phyloP scores from a whole-genome alignment of 2,113 vertebrate species.

The Daphoenositta chrysoptera region DNA sequence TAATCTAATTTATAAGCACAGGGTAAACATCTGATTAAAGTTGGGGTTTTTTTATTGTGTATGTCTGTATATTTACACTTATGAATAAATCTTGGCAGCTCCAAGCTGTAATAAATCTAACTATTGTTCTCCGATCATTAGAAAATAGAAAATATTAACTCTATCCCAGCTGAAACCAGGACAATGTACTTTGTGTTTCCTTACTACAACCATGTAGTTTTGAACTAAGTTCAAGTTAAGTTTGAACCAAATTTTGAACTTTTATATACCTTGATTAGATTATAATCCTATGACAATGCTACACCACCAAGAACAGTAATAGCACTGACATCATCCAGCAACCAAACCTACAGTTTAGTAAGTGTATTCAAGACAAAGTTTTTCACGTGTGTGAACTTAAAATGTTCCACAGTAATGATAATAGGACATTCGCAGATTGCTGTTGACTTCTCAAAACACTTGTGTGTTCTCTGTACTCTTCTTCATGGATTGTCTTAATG shows the following conservation, averaged over 20 bases:
- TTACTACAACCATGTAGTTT: not conserved
- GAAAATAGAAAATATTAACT: not conserved
- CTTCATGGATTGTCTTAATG: not conserved
- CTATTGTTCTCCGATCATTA: not conserved
- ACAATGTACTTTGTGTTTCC: not conserved
- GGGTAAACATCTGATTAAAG: not conserved
- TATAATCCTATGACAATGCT: not conserved
- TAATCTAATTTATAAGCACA: not conserved
- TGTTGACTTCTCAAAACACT: not conserved
- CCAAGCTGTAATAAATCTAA: not conserved
- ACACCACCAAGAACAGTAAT: not conserved
- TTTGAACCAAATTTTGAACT: too few relatives aligned
- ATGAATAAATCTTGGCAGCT: not conserved
- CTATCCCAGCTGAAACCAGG: not conserved
- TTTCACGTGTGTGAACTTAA: not conserved
- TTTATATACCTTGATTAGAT: not conserved
- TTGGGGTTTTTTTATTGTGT: fast-evolving
- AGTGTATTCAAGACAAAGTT: not conserved
- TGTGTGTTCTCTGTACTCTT: not conserved
- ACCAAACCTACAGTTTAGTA: not conserved
- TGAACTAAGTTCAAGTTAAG: too few relatives aligned
- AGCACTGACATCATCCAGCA: not conserved
- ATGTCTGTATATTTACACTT: not conserved
- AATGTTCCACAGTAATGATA: not conserved
- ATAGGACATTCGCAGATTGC: not conserved